phyloP scores from a whole-genome alignment of 2,113 vertebrate genomes.

The Microtus montanus region DNA sequence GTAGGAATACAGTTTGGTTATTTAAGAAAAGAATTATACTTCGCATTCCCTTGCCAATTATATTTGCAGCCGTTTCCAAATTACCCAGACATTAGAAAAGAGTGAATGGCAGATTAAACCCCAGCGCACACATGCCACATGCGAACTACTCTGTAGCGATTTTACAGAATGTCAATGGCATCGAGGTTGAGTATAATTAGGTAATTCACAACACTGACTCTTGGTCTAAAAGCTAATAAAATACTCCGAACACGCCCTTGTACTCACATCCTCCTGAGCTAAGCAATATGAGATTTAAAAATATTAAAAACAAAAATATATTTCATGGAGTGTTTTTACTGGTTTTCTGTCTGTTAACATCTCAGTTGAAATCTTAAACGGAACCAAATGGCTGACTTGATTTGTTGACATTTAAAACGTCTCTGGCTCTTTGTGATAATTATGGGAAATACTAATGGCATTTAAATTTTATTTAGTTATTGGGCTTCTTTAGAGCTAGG shows the following conservation, averaged over 20 bases:
- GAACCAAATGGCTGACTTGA: slow-evolving; percentile 64
- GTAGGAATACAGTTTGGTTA: background rate
- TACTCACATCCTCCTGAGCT: slow-evolving; percentile 7
- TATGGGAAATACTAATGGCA: slow-evolving; percentile 66
- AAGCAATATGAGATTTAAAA: slow-evolving; percentile 35
- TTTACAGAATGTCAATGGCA: background rate
- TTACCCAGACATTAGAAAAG: slow-evolving; percentile 47
- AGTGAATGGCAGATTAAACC: slow-evolving; percentile 54
- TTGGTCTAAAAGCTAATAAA: slow-evolving; percentile 66
- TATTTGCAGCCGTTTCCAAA: slow-evolving; percentile 52
- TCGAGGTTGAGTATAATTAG: slow-evolving; percentile 39
- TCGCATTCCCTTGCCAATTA: slow-evolving; percentile 37
- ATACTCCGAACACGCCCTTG: slow-evolving; percentile 35
- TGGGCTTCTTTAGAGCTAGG: slow-evolving; percentile 66
- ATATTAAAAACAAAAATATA: slow-evolving; percentile 65
- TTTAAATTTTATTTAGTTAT: slow-evolving; percentile 78
- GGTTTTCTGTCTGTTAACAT: slow-evolving; percentile 56
- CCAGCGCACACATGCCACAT: background rate
- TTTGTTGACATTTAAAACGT: slow-evolving; percentile 75
- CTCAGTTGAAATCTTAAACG: slow-evolving; percentile 62
- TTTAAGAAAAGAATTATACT: slow-evolving; percentile 56
- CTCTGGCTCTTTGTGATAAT: slow-evolving; percentile 71
- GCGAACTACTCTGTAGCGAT: slow-evolving; percentile 17
- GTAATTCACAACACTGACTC: slow-evolving; percentile 54
- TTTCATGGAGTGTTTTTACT: slow-evolving; percentile 59